Percentiles rank a stretch among this genome's conserved stretches.
Conservation (phyloP, 2,113 vertebrate species). For the Percopsis transmontana region DNA sequence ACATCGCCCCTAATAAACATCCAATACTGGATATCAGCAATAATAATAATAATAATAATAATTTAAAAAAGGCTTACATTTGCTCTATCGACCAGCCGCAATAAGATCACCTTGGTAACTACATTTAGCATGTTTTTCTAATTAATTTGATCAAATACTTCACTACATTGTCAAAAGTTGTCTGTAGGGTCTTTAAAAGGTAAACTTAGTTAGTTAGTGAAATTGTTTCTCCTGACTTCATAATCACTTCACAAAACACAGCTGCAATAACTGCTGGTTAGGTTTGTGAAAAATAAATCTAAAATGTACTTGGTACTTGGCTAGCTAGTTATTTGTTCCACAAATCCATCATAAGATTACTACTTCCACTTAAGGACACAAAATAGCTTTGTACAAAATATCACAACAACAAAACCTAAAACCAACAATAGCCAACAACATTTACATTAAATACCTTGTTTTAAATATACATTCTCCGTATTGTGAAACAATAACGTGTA, state of each 20-base stretch:
- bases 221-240: too few relatives aligned
- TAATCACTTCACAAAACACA: background rate
- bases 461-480: slow-evolving; percentile 54
- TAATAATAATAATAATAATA: too few relatives aligned
- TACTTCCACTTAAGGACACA: slow-evolving; percentile 48
- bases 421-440: slow-evolving; percentile 48
- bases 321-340: slow-evolving; percentile 8
- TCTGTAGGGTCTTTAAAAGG: too few relatives aligned
- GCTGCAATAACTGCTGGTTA: background rate
- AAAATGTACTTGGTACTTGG: background rate
- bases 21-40: too few relatives aligned
- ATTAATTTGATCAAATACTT: too few relatives aligned
- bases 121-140: too few relatives aligned
- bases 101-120: too few relatives aligned
- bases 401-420: slow-evolving; percentile 43
- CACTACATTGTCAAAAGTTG: too few relatives aligned
- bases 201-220: too few relatives aligned
- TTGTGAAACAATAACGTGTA: slow-evolving; percentile 35
- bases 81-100: too few relatives aligned
- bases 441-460: slow-evolving; percentile 42
- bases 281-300: background rate
- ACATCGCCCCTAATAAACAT: too few relatives aligned
- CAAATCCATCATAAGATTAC: slow-evolving; percentile 29
- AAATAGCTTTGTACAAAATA: slow-evolving; percentile 53
- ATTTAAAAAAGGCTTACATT: too few relatives aligned